Evolutionary conservation across 2,888 invertebrate genomes (phyloP).

Genomic region (Pyrgus malvae): DNA sequence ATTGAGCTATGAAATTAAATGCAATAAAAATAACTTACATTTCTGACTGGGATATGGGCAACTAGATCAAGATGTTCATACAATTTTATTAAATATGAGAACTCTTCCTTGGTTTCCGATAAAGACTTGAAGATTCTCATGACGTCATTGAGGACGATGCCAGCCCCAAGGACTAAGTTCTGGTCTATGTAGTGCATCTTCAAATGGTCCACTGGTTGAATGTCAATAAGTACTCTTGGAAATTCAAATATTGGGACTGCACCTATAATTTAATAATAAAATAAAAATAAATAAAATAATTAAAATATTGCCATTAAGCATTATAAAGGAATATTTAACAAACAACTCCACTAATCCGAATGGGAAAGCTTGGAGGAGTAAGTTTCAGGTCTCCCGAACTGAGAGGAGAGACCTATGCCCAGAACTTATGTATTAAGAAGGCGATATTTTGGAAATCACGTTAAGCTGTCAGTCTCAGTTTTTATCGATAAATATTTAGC

Average conservation of each 20-base stretch:
- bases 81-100: slow-evolving; percentile 77
- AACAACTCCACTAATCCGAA: too few relatives aligned
- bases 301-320: neutral
- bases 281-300: neutral
- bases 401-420: too few relatives aligned
- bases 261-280: slow-evolving; percentile 52
- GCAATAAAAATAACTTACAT: too few relatives aligned
- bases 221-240: slow-evolving; percentile 82
- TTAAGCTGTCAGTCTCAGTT: too few relatives aligned
- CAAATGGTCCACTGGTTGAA: slow-evolving; percentile 81
- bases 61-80: slow-evolving; percentile 83
- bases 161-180: slow-evolving; percentile 78
- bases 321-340: slow-evolving; percentile 5
- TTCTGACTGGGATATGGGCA: slow-evolving; percentile 84
- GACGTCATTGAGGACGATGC: slow-evolving; percentile 68
- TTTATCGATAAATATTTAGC: too few relatives aligned
- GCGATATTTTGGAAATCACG: too few relatives aligned
- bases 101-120: slow-evolving; percentile 51
- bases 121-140: slow-evolving; percentile 62
- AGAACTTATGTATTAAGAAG: too few relatives aligned
- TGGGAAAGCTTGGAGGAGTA: too few relatives aligned
- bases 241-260: slow-evolving; percentile 56
- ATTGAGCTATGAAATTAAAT: too few relatives aligned
- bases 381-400: too few relatives aligned
- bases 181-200: slow-evolving; percentile 56